These are phyloP conservation scores for Myiotriccus ornatus DNA, from an alignment of 2,797 vertebrate genomes.

Conservation along the genomic window DNA sequence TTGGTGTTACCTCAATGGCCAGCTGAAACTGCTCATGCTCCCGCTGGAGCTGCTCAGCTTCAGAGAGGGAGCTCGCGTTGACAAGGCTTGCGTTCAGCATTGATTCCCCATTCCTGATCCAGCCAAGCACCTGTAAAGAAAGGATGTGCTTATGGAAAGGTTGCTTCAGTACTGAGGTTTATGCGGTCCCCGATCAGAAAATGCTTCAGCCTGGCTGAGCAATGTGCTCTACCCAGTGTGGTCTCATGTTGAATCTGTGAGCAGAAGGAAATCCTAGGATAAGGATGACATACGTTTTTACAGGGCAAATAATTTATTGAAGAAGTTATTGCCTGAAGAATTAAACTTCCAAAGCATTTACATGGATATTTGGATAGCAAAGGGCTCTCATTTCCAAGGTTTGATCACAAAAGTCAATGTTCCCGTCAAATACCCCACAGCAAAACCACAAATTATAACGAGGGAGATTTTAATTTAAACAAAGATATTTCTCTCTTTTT, in stretches of 20 bases:
- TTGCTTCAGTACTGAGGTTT: not conserved
- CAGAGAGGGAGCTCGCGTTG: slow-evolving; percentile 95
- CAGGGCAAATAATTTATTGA: not conserved
- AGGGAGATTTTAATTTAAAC: not conserved
- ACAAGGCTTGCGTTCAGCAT: slow-evolving; percentile 97
- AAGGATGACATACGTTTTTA: not conserved
- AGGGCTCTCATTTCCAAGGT: not conserved
- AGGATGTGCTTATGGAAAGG: not conserved
- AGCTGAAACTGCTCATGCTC: slow-evolving; percentile 98
- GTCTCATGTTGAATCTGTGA: not conserved
- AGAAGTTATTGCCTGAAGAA: not conserved
- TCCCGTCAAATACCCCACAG: not conserved
- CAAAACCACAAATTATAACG: not conserved
- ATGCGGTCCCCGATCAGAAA: not conserved
- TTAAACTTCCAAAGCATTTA: not conserved
- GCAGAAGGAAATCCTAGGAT: not conserved
- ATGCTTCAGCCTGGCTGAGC: not conserved
- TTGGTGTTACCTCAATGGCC: slow-evolving; percentile 89
- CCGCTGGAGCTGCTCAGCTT: slow-evolving; percentile 96
- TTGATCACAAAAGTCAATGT: not conserved
- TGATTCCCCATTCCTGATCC: slow-evolving; percentile 98
- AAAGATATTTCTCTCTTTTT: not conserved
- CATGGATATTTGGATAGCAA: not conserved
- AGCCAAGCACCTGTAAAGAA: slow-evolving; percentile 87
- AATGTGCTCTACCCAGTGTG: not conserved